phyloP scores from a whole-genome alignment of 2,797 vertebrate genomes.

The Adelosebastes latens region DNA sequence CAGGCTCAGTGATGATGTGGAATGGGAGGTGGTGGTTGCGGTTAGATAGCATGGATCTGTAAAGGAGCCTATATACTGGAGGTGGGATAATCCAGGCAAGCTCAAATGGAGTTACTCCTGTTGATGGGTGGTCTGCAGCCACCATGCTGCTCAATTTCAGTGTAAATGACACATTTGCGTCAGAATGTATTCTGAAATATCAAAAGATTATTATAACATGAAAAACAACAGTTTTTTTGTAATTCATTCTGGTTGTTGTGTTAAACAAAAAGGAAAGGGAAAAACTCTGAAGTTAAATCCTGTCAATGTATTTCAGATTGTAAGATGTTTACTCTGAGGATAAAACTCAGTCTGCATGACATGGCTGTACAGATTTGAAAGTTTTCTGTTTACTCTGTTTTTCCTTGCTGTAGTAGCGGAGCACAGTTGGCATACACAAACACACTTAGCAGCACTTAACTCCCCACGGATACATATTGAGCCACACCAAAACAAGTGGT shows the following conservation, averaged over 20 bases:
- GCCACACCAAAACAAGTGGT: constrained; percentile 27
- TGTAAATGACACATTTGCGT: background rate
- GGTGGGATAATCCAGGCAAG: background rate
- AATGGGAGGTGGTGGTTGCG: too few relatives aligned
- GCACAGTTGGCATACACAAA: constrained; percentile 48
- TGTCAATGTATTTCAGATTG: constrained; percentile 16
- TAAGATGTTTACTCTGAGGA: constrained; percentile 32
- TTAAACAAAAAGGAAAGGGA: background rate
- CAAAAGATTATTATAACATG: background rate
- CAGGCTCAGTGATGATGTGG: background rate
- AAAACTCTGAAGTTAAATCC: constrained; percentile 9
- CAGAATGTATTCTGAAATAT: background rate
- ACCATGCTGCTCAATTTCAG: background rate
- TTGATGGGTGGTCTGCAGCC: background rate
- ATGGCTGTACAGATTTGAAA: constrained; percentile 47
- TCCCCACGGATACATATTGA: constrained; percentile 52
- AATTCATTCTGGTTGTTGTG: background rate
- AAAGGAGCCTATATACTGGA: background rate
- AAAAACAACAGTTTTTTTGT: background rate
- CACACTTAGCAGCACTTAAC: constrained; percentile 37
- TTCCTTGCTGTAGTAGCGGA: constrained; percentile 11
- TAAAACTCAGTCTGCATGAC: constrained; percentile 34
- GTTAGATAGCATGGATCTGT: background rate
- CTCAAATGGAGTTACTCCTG: background rate
- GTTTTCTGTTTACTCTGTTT: constrained; percentile 44